Evolutionary conservation across 2,113 vertebrate species (phyloP).

Genomic region (Callocephalon fimbriatum): DNA sequence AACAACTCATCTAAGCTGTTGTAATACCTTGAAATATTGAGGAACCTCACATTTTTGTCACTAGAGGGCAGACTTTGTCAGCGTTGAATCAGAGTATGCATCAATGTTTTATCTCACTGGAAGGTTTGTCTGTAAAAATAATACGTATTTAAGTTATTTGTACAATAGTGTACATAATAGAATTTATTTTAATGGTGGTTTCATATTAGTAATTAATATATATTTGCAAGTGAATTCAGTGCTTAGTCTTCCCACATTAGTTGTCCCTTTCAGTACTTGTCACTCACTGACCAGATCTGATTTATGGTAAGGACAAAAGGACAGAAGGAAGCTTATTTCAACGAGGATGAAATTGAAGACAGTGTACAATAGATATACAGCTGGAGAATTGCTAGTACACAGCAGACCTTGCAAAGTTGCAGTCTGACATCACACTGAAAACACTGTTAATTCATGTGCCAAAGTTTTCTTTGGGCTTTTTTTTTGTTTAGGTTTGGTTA

Average conservation of each 20-base stretch:
- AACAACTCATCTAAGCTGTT: neutral
- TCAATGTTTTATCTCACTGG: neutral
- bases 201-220: neutral
- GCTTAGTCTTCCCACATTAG: neutral
- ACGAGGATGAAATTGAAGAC: neutral
- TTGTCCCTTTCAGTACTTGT: neutral
- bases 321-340: neutral
- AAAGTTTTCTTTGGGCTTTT: neutral
- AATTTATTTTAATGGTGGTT: neutral
- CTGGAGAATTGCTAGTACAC: neutral
- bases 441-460: neutral
- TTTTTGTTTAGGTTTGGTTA: neutral
- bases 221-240: neutral
- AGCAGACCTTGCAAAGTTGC: neutral
- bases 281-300: neutral
- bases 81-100: neutral
- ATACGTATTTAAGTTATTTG: neutral
- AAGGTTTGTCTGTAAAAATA: neutral
- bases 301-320: neutral
- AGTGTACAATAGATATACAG: neutral
- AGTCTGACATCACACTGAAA: neutral
- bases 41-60: neutral
- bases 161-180: neutral
- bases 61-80: slow-evolving; percentile 44
- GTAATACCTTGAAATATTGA: neutral